phyloP scores from a whole-genome alignment of 2,888 invertebrate species.

The Pharmacophagus antenor region DNA sequence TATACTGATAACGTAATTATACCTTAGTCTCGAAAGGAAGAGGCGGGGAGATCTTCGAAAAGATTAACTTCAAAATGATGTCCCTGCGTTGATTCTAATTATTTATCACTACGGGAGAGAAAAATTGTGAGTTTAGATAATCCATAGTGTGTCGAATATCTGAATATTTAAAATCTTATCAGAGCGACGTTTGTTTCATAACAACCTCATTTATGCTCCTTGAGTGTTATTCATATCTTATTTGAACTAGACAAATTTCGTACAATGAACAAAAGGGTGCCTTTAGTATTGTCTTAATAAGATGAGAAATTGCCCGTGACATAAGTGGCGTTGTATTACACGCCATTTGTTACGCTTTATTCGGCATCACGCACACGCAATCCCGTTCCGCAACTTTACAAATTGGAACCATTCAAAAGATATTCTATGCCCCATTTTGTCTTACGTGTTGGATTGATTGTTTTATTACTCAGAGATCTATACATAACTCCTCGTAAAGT shows the following conservation, averaged over 20 bases:
- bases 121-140: too few relatives aligned
- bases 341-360: conserved; percentile 26
- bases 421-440: not conserved
- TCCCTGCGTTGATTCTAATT: too few relatives aligned
- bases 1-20: too few relatives aligned
- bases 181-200: not conserved
- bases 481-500: too few relatives aligned
- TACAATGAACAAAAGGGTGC: not conserved
- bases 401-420: conserved; percentile 7
- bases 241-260: conserved; percentile 15
- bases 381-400: conserved; percentile 8
- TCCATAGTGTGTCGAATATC: too few relatives aligned
- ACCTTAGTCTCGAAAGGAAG: too few relatives aligned
- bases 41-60: too few relatives aligned
- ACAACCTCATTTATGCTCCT: not conserved
- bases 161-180: too few relatives aligned
- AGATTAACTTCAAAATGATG: too few relatives aligned
- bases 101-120: too few relatives aligned
- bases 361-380: conserved; percentile 7
- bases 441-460: not conserved
- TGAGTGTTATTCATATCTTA: conserved; percentile 8
- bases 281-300: conserved; percentile 12
- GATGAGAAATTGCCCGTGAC: conserved; percentile 21
- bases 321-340: conserved; percentile 14
- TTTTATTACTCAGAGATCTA: not conserved